These are phyloP conservation scores for Phocoena phocoena DNA, from an alignment of 2,113 vertebrate species.

Conservation along the genomic window DNA sequence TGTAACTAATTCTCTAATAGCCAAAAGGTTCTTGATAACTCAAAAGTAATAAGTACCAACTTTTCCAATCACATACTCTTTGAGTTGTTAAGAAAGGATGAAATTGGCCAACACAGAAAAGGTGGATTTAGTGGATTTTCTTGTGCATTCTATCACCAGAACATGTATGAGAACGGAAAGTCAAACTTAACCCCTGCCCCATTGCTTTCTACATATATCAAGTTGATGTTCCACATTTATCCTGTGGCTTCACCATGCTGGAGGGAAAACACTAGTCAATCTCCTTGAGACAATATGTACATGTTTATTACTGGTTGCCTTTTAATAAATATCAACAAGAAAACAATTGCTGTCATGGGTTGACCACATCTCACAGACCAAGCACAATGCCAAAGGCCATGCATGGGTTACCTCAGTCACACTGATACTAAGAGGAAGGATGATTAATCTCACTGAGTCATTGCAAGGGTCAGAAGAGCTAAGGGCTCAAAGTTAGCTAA, in stretches of 20 bases:
- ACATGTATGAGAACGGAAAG: neutral
- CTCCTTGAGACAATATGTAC: neutral
- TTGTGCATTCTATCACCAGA: neutral
- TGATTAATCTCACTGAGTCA: neutral
- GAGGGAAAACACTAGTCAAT: neutral
- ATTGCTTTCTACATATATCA: fast-evolving
- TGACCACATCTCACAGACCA: neutral
- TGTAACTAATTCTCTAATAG: neutral
- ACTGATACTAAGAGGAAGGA: neutral
- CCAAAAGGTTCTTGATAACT: neutral
- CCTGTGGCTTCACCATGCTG: neutral
- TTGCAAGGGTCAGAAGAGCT: conserved; percentile 17
- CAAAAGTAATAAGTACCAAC: conserved; percentile 1
- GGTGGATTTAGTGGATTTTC: neutral
- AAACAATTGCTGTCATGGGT: neutral
- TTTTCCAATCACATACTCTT: neutral
- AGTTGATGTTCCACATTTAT: neutral
- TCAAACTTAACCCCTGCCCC: neutral
- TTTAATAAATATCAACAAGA: conserved; percentile 29
- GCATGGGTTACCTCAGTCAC: neutral
- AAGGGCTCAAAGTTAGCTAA: neutral
- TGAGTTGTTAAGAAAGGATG: neutral
- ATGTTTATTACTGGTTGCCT: neutral
- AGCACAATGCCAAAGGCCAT: neutral
- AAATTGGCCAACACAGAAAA: neutral